Conservation (phyloP, 2,888 invertebrate species). For the Sarcophaga subvicina region DNA sequence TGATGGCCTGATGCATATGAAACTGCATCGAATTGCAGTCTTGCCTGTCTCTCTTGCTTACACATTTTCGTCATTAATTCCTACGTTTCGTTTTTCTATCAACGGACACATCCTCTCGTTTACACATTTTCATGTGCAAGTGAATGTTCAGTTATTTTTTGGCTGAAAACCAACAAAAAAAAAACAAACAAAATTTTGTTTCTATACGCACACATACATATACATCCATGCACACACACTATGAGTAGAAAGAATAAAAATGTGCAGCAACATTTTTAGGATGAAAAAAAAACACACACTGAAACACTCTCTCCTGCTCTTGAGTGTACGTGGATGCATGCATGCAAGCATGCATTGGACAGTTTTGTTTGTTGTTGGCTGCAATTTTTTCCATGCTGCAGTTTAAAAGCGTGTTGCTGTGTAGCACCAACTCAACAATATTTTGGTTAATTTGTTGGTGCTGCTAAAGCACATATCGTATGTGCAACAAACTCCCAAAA, state of each 20-base stretch:
- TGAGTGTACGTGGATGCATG: background rate
- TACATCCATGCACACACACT: background rate
- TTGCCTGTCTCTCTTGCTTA: background rate
- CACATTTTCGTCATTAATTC: background rate
- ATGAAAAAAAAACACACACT: background rate
- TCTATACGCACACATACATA: too few relatives aligned
- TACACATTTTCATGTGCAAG: slow-evolving; percentile 53
- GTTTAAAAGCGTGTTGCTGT: slow-evolving; percentile 41
- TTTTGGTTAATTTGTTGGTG: slow-evolving; percentile 64
- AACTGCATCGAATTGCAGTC: slow-evolving; percentile 27
- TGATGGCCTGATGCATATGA: background rate
- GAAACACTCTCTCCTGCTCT: background rate
- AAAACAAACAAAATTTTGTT: slow-evolving; percentile 30
- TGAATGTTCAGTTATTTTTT: background rate
- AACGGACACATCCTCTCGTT: slow-evolving; percentile 54
- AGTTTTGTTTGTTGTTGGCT: slow-evolving; percentile 21
- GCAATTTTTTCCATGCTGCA: slow-evolving; percentile 21
- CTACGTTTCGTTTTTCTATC: slow-evolving; percentile 38
- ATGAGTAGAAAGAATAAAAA: slow-evolving; percentile 47
- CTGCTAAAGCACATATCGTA: slow-evolving; percentile 23
- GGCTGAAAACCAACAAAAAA: too few relatives aligned
- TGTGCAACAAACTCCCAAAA: slow-evolving; percentile 20
- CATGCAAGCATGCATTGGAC: slow-evolving; percentile 8
- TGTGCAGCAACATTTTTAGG: background rate
- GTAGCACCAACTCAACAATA: slow-evolving; percentile 42